Conservation (phyloP, 2,797 vertebrate genomes). For the Aselliscus stoliczkanus region DNA sequence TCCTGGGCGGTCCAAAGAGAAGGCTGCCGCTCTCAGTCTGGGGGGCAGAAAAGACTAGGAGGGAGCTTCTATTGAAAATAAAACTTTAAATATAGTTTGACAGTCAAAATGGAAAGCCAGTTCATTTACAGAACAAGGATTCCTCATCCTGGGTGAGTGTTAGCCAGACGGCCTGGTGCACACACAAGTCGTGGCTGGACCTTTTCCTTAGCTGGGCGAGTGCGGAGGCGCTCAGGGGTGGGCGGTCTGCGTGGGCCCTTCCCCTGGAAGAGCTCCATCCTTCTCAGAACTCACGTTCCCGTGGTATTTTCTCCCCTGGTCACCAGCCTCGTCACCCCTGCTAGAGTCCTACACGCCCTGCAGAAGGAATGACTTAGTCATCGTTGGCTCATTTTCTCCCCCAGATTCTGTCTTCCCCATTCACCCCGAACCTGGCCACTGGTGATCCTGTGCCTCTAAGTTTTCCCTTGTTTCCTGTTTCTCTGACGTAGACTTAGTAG, state of each 20-base stretch:
- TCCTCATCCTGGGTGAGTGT: neutral
- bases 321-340: neutral
- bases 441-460: neutral
- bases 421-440: neutral
- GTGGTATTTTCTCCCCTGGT: no score
- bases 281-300: fast-evolving
- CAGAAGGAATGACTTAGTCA: fast-evolving
- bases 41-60: neutral
- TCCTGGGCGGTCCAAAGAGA: neutral
- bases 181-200: fast-evolving
- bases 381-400: neutral
- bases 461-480: no score
- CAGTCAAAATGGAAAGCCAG: neutral
- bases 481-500: neutral
- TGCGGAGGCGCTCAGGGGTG: fast-evolving
- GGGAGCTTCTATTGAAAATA: neutral
- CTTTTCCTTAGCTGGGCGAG: fast-evolving
- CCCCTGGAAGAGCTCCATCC: fast-evolving
- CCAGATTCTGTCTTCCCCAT: fast-evolving
- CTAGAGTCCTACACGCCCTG: no score
- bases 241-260: fast-evolving
- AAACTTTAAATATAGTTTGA: neutral
- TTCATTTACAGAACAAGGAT: fast-evolving
- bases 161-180: fast-evolving
- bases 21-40: neutral